phyloP scores from a whole-genome alignment of 64 coral and sea anemone species.

The Orbicella faveolata region DNA sequence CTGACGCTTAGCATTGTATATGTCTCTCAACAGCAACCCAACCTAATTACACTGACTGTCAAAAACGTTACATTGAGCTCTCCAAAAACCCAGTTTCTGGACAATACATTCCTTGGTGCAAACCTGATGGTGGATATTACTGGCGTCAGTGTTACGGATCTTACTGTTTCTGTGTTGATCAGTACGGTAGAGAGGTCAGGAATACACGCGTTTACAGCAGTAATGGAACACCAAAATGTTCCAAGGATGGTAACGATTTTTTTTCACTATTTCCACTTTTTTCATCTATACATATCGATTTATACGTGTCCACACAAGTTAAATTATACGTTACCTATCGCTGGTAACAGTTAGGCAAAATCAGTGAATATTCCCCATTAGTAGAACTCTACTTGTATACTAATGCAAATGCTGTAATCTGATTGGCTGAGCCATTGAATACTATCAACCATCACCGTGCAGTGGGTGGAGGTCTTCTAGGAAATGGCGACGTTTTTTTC shows the following conservation, averaged over 20 bases:
- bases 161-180: conserved; percentile 79
- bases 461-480: no score
- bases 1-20: background rate
- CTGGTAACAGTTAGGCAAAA: no score
- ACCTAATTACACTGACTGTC: conserved; percentile 52
- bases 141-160: conserved; percentile 64
- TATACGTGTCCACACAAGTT: background rate
- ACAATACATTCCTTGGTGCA: conserved; percentile 67
- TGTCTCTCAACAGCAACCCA: background rate
- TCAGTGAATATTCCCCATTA: background rate
- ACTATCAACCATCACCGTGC: no score
- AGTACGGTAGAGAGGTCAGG: conserved; percentile 34
- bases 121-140: conserved; percentile 55
- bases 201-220: conserved; percentile 53
- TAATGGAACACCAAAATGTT: conserved; percentile 66
- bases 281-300: background rate
- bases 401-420: no score
- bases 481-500: no score
- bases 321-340: background rate
- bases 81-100: conserved; percentile 49
- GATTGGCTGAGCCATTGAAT: no score
- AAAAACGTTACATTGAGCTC: conserved; percentile 39
- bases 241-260: conserved; percentile 3
- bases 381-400: no score
- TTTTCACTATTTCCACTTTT: no score